Conservation (phyloP, 2,888 invertebrate genomes). For the Malachius bipustulatus region DNA sequence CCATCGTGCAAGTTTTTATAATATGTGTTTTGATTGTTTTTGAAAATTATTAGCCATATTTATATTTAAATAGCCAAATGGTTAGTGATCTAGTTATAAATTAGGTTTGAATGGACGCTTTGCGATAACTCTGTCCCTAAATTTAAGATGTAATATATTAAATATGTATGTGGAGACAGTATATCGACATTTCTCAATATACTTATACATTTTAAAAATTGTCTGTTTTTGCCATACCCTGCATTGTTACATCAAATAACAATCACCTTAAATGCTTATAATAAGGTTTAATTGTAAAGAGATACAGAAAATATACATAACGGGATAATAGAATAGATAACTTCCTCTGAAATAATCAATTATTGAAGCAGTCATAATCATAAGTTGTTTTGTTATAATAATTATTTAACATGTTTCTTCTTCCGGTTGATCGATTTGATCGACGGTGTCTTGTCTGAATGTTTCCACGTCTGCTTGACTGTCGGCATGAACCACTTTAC, state of each 20-base stretch:
- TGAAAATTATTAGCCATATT: constrained; percentile 16
- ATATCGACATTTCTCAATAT: constrained; percentile 26
- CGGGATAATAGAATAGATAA: too few relatives aligned
- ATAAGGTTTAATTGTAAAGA: too few relatives aligned
- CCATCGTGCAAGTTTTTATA: too few relatives aligned
- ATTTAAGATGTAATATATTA: constrained; percentile 22
- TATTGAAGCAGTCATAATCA: too few relatives aligned
- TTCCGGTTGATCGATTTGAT: too few relatives aligned
- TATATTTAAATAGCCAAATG: constrained; percentile 15
- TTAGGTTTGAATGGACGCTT: constrained; percentile 23
- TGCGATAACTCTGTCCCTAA: constrained; percentile 23
- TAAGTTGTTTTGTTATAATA: too few relatives aligned
- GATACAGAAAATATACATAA: too few relatives aligned
- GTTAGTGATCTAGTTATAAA: constrained; percentile 20
- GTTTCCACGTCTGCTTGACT: constrained; percentile 62
- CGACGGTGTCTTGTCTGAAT: constrained; percentile 58
- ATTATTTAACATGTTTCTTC: too few relatives aligned
- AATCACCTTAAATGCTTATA: too few relatives aligned
- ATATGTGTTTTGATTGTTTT: too few relatives aligned
- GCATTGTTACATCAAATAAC: too few relatives aligned
- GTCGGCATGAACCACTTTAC: constrained; percentile 52
- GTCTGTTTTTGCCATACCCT: background rate
- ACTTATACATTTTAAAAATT: constrained; percentile 14
- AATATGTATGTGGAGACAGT: constrained; percentile 21
- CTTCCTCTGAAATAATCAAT: too few relatives aligned